phyloP scores from a whole-genome alignment of 1,140 invertebrate genomes.

The Drosophila mayri region DNA sequence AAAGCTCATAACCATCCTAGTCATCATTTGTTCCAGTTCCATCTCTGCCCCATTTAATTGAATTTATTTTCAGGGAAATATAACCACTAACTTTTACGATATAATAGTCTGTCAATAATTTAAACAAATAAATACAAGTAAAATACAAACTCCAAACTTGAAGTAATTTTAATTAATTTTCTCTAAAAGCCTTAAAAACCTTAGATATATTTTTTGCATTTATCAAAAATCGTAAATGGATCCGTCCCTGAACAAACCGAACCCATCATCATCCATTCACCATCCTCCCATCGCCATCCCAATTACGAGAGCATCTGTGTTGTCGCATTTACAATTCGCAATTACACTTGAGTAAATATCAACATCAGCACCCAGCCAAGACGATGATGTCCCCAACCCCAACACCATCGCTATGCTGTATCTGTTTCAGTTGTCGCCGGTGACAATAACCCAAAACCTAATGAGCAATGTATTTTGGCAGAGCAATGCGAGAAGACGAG shows the following conservation, averaged over 20 bases:
- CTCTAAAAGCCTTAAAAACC: too few relatives aligned
- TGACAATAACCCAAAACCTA: conserved; percentile 67
- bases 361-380: conserved; percentile 60
- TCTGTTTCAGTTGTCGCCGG: conserved; percentile 13
- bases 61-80: too few relatives aligned
- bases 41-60: too few relatives aligned
- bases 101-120: too few relatives aligned
- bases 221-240: neutral
- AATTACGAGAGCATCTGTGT: conserved; percentile 81
- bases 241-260: conserved; percentile 1
- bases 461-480: conserved; percentile 70
- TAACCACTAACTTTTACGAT: too few relatives aligned
- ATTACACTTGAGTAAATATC: conserved; percentile 83
- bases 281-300: conserved; percentile 52
- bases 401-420: conserved; percentile 24
- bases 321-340: conserved; percentile 82
- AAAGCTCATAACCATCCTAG: conserved; percentile 9
- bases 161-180: too few relatives aligned
- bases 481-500: conserved; percentile 13
- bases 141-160: too few relatives aligned
- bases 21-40: neutral
- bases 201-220: neutral
- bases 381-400: conserved; percentile 39
- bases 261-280: conserved; percentile 32
- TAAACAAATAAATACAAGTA: too few relatives aligned